Evolutionary conservation across 2,113 vertebrate species (phyloP), one percentile per base, ranked within the genome.

Genomic region (Hucho hucho): DNA sequence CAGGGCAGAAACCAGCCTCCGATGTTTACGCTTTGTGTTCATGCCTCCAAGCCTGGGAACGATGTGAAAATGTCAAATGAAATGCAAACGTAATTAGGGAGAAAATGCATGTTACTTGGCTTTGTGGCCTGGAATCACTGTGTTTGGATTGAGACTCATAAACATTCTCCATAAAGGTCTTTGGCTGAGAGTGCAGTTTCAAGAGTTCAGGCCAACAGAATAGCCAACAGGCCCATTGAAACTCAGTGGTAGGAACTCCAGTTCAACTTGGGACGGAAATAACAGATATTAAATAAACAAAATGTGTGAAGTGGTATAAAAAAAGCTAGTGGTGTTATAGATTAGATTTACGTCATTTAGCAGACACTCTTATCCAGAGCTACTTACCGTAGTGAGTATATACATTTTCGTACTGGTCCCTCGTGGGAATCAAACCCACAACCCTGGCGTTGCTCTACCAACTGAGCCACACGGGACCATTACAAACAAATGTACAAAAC

Each of bases 71-170:
- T 58, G n/a, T 64, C 37, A 66, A 32, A 56, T 22, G 20, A 20
- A 25, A 46, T 14, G 5, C n/a, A 24, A 29, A 59, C 0, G 16
- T 68, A 24, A 53, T 20, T 43, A 28, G 29, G 47, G 18, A 46
- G 16, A 66, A 74, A 65, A 74, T 47, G 26, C 12, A 6, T 20
- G 26, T n/a, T 66, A 29, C 37, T 74, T 6, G 24, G 69, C 43
- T 70, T 70, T 70, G 68, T 49, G 68, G 68, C 69, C 24, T 56
- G 46, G 29, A 70, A 56, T 56, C 14, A 28, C 22, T 70, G n/a
- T 3, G 46, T 70, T 70, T 26, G 24, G 24, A 6, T 28, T 28
- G 25, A 70, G 25, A 70, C 6, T 6, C 24, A 43, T 43, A 58
- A 70, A 70, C 47, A 28, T 9, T 56, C 13, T 70, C 22, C 16